phyloP scores from a whole-genome alignment of 2,888 invertebrate species.

The Dilophus febrilis region DNA sequence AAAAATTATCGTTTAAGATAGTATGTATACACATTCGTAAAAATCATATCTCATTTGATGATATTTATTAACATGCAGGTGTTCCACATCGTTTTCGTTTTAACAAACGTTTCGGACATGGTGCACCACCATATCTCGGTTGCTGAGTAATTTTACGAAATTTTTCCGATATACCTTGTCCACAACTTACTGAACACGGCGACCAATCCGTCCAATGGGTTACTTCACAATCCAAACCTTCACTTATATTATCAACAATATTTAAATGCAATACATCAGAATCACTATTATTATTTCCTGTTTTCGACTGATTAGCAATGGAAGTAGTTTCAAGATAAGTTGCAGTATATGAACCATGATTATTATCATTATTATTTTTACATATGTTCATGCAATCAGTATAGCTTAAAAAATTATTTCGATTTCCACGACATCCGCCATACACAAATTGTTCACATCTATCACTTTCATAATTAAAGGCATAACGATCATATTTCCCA shows the following conservation, averaged over 20 bases:
- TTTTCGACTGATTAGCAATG: background rate
- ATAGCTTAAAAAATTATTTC: slow-evolving; percentile 74
- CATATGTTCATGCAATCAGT: slow-evolving; percentile 58
- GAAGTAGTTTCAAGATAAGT: too few relatives aligned
- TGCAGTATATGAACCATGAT: too few relatives aligned
- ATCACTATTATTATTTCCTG: too few relatives aligned
- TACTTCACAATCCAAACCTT: slow-evolving; percentile 47
- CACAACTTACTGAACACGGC: slow-evolving; percentile 64
- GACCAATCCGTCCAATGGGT: slow-evolving; percentile 75
- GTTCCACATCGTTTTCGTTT: slow-evolving; percentile 15
- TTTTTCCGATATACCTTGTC: slow-evolving; percentile 48
- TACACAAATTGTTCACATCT: slow-evolving; percentile 78
- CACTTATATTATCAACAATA: background rate
- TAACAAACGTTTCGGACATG: slow-evolving; percentile 22
- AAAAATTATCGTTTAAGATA: too few relatives aligned
- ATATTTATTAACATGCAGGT: background rate
- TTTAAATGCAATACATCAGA: background rate
- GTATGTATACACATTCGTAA: too few relatives aligned
- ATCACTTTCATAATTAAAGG: slow-evolving; percentile 54
- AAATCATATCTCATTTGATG: too few relatives aligned
- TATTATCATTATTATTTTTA: too few relatives aligned
- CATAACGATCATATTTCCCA: slow-evolving; percentile 74
- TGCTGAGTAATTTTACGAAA: slow-evolving; percentile 21
- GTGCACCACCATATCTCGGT: slow-evolving; percentile 21
- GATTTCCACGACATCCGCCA: slow-evolving; percentile 78